Percentiles rank a stretch among this genome's conserved stretches.
phyloP scores from a whole-genome alignment of 1,140 invertebrate genomes.

The Arion vulgaris region DNA sequence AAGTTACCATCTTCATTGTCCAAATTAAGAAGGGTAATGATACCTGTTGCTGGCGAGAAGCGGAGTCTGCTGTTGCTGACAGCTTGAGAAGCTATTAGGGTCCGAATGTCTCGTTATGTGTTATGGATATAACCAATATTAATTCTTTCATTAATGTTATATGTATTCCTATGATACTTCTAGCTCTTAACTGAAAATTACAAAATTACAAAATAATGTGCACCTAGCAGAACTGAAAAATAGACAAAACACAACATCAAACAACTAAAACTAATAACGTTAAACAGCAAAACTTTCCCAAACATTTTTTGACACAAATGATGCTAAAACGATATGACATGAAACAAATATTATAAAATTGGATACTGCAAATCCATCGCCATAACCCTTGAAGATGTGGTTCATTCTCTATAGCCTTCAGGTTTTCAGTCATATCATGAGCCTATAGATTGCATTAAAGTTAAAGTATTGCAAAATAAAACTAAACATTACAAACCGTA shows the following conservation, averaged over 20 bases:
- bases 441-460: conserved; percentile 45
- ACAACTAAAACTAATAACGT: no score
- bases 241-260: no score
- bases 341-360: no score
- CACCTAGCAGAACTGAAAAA: no score
- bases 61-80: conserved; percentile 19
- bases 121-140: background rate
- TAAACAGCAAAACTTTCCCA: no score
- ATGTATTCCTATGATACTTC: background rate
- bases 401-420: conserved; percentile 52
- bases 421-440: conserved; percentile 49
- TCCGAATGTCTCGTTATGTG: background rate
- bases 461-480: conserved; percentile 7
- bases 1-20: conserved; percentile 23
- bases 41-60: conserved; percentile 1
- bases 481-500: no score
- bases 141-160: no score
- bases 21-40: conserved; percentile 21
- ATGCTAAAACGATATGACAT: no score
- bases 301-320: no score
- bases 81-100: conserved; percentile 16
- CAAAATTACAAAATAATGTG: no score
- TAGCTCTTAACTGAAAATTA: no score
- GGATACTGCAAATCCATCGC: conserved; percentile 69
- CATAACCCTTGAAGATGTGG: conserved; percentile 60